Conservation (phyloP, 2,888 invertebrate species). For the Trachelus troglodyta region DNA sequence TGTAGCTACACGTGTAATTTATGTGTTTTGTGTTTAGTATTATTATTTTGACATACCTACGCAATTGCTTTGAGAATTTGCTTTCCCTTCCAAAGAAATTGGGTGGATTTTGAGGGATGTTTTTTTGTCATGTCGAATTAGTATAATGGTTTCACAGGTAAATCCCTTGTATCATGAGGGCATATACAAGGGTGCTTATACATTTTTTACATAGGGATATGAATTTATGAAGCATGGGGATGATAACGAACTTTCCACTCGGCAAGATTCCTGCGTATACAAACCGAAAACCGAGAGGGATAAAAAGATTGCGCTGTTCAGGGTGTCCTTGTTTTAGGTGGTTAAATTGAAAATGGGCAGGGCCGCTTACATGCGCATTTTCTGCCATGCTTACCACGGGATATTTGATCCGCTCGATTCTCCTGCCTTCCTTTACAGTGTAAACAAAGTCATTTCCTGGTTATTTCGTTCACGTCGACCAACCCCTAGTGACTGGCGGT, state of each 20-base stretch:
- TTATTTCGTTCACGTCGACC: neutral
- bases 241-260: neutral
- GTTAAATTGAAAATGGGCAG: neutral
- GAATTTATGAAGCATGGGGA: neutral
- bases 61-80: neutral
- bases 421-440: constrained; percentile 16
- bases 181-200: neutral
- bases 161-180: neutral
- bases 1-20: neutral
- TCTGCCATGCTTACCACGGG: neutral
- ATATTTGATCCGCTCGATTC: neutral
- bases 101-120: neutral
- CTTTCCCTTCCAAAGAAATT: neutral
- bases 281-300: neutral
- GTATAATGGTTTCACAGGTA: neutral
- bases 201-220: neutral
- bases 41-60: neutral
- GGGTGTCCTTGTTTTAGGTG: neutral
- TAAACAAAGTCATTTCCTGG: neutral
- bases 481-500: constrained; percentile 1
- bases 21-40: too few species aligned
- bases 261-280: neutral
- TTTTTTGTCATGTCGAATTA: neutral
- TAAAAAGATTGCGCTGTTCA: neutral
- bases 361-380: neutral